Base-by-base conservation (phyloP, 2,888 invertebrate species). In the Epirrhoe alternata region DNA sequence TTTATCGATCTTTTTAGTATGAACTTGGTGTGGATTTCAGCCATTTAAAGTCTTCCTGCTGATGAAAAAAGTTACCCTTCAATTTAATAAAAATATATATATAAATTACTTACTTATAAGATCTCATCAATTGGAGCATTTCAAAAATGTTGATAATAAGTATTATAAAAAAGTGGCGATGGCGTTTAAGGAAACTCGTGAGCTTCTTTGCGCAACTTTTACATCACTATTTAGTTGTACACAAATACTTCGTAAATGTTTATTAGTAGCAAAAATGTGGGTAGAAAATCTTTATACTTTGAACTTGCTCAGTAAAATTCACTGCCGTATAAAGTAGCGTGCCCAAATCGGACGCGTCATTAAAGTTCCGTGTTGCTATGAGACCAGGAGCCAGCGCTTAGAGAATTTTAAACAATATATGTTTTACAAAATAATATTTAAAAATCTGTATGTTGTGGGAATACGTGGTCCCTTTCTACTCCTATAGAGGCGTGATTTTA, bases 321-420 rank as follows among this genome's bases (percentile, higher is more conserved):
- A 53, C 33, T 58, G 57, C 73, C 70, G 17, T 73, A 68, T 74
- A 68, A 61, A 64, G 75, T 50, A 61, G 50, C 57, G 58, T 62
- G 65, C 73, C 74, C 70, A 76, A 75, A 74, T 70, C 66, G 70
- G 77, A 69, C 49, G 64, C 73, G 72, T 79, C 76, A 74, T 78
- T 80, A 79, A 73, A 64, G 70, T 61, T 66, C 62, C 67, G 55
- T 69, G 66, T 64, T 66, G 49, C 33, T 63, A 50, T 12, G 31
- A 68, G 68, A 57, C 31, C 54, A 68, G 54, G 53, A 68, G 61
- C 17, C 16, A 42, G 4, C 38, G 38, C 38, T 10, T 1, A 38
- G 4, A 1, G 8, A 12, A 42, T 7, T 7, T 24, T 24, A 24
- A 24, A 24, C 24, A 24, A 24, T n/a, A n/a, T n/a, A n/a, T n/a